Evolutionary conservation across 1,140 invertebrate genomes (phyloP).

Genomic region (Neodiprion pinetum): DNA sequence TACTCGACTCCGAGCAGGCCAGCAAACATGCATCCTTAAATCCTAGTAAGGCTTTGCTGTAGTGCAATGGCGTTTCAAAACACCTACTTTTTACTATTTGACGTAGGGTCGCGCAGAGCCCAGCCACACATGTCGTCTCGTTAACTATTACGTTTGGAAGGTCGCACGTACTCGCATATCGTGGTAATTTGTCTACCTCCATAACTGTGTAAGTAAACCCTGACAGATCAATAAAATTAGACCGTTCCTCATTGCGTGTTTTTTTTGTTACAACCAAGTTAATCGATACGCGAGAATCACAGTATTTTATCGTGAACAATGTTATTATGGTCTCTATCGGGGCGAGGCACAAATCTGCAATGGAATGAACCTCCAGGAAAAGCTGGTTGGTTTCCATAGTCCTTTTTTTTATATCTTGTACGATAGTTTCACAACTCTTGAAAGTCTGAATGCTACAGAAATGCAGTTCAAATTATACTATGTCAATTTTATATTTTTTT

Average conservation of each 20-base stretch:
- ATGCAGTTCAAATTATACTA: no score
- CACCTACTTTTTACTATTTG: conserved; percentile 66
- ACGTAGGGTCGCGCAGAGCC: conserved; percentile 72
- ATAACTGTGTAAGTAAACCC: conserved; percentile 42
- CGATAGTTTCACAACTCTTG: no score
- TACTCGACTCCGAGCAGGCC: conserved; percentile 83
- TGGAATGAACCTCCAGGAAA: conserved; percentile 51
- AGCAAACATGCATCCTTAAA: conserved; percentile 80
- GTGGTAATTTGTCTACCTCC: conserved; percentile 43
- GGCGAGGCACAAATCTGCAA: conserved; percentile 37
- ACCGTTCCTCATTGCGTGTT: conserved; percentile 27
- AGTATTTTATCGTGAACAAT: conserved; percentile 56
- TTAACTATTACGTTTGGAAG: conserved; percentile 66
- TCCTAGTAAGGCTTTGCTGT: conserved; percentile 69
- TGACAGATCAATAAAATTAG: conserved; percentile 43
- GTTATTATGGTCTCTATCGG: conserved; percentile 57
- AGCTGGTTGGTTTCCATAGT: conserved; percentile 43
- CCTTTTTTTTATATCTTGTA: not conserved
- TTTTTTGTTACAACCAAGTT: conserved; percentile 36
- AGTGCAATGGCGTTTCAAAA: conserved; percentile 34
- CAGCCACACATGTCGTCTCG: conserved; percentile 70
- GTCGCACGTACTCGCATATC: conserved; percentile 57
- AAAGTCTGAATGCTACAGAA: no score
- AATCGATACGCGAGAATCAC: conserved; percentile 43
- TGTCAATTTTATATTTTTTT: no score